These are phyloP conservation scores for Drosophila oshimai DNA, from an alignment of 1,140 invertebrate species.

Conservation along the genomic window DNA sequence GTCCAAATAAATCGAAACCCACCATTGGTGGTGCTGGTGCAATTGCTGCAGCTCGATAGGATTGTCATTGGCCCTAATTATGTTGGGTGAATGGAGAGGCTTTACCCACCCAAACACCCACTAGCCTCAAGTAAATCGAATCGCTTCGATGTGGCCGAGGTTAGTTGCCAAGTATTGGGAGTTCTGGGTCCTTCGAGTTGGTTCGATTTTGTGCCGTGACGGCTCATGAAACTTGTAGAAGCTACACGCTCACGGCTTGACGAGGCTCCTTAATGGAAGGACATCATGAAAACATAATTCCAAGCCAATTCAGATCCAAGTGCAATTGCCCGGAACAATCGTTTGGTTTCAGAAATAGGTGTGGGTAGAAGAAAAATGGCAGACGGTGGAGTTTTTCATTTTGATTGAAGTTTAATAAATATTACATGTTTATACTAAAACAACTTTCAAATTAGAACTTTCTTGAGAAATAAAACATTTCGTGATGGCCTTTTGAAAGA, in stretches of 20 bases:
- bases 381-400: not conserved
- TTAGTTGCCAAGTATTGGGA: constrained; percentile 1
- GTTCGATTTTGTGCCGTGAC: constrained; percentile 15
- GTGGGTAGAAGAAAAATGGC: too few relatives aligned
- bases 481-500: too few relatives aligned
- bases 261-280: constrained; percentile 3
- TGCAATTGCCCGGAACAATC: not conserved
- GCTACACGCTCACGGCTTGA: constrained; percentile 10
- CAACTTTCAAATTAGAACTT: not conserved
- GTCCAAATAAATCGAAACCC: constrained; percentile 35
- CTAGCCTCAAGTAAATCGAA: constrained; percentile 5
- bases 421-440: not conserved
- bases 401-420: not conserved
- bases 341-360: not conserved
- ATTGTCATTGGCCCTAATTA: constrained; percentile 44
- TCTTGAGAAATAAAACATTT: not conserved
- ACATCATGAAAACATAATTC: constrained; percentile 20
- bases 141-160: not conserved
- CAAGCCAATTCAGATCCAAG: not conserved
- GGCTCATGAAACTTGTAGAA: constrained; percentile 31
- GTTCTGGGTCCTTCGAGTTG: constrained; percentile 1
- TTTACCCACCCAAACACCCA: not conserved
- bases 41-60: constrained; percentile 9
- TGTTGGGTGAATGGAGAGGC: constrained; percentile 6
- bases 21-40: constrained; percentile 17